Percentiles rank a stretch among this genome's conserved stretches.
phyloP scores from a whole-genome alignment of 2,797 vertebrate genomes.

The Pristis pectinata region DNA sequence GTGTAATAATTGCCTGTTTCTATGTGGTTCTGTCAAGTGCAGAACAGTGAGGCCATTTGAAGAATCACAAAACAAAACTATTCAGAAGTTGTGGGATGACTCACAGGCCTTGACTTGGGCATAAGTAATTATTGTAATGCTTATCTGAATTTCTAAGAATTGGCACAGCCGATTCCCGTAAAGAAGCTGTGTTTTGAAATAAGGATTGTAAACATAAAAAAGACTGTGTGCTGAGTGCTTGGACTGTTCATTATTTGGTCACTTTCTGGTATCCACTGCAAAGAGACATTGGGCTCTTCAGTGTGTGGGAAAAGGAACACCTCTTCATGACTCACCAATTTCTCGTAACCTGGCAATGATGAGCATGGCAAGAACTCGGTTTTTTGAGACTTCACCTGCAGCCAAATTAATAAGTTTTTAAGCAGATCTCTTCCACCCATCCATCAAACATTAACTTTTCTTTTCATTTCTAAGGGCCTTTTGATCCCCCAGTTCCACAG shows the following conservation, averaged over 20 bases:
- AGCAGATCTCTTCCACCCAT: neutral
- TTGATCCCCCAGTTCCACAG: neutral
- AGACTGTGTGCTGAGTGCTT: neutral
- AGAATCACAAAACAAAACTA: neutral
- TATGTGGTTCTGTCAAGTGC: no score
- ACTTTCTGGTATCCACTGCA: no score
- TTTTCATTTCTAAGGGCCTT: neutral
- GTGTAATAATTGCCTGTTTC: neutral
- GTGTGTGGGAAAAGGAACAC: no score
- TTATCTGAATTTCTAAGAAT: neutral
- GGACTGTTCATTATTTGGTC: no score
- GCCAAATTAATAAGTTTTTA: neutral
- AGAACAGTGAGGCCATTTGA: neutral
- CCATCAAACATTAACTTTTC: neutral
- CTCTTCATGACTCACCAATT: neutral
- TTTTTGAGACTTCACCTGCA: neutral
- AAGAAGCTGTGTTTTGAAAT: neutral
- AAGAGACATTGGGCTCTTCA: no score
- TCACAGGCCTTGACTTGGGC: neutral
- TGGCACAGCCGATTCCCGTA: neutral
- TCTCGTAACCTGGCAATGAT: neutral
- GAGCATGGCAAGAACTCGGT: neutral
- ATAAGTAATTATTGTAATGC: neutral
- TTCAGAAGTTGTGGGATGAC: no score
- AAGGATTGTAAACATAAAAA: neutral